Conservation (phyloP, 2,888 invertebrate genomes). For the Hirtodrosophila histrioides region DNA sequence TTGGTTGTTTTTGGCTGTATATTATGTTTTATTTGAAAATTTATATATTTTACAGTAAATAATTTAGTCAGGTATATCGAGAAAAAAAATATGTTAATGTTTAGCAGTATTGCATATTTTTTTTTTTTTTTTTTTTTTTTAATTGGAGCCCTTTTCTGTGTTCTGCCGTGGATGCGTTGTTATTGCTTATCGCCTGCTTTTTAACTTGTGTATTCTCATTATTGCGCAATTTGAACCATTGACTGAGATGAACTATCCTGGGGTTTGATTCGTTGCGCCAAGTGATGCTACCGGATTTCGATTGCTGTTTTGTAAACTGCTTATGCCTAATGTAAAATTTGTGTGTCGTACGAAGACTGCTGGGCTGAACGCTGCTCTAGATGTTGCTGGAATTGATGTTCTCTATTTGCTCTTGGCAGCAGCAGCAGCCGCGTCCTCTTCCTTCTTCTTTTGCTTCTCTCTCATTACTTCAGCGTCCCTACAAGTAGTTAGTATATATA, state of each 20-base stretch:
- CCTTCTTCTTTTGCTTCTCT: constrained; percentile 93
- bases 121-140: constrained; percentile 28
- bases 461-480: constrained; percentile 96
- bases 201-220: constrained; percentile 18
- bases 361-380: constrained; percentile 17
- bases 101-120: constrained; percentile 38
- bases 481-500: constrained; percentile 15
- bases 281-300: constrained; percentile 18
- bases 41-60: constrained; percentile 70
- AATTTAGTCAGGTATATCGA: constrained; percentile 75
- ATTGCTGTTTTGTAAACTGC: constrained; percentile 27
- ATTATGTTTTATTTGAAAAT: constrained; percentile 72
- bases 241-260: constrained; percentile 33
- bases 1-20: constrained; percentile 59
- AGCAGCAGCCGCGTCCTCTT: constrained; percentile 81
- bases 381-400: constrained; percentile 24
- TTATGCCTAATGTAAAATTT: constrained; percentile 54
- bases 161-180: constrained; percentile 21
- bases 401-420: constrained; percentile 68
- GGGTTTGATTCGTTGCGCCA: constrained; percentile 8
- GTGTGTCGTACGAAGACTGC: constrained; percentile 31
- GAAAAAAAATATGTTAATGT: constrained; percentile 51
- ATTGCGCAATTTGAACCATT: constrained; percentile 33
- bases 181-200: constrained; percentile 21
- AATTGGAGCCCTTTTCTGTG: constrained; percentile 23